phyloP scores from a whole-genome alignment of 2,113 vertebrate genomes.

The Anolis carolinensis region DNA sequence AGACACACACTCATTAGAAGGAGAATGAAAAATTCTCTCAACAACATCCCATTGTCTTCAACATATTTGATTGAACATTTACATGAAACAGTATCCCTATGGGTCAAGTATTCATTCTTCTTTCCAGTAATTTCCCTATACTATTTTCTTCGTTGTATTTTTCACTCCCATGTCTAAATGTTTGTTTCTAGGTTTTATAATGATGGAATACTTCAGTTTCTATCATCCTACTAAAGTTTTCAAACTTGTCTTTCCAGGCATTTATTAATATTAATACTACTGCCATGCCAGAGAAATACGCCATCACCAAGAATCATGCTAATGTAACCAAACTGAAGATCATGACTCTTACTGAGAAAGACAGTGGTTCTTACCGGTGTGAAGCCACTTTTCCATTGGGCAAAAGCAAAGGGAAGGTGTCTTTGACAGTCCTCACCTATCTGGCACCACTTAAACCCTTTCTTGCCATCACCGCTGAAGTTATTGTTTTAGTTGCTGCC shows the following conservation, averaged over 20 bases:
- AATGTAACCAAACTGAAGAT: constrained; percentile 72
- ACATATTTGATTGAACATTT: neutral
- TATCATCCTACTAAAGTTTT: neutral
- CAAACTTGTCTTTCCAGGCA: constrained; percentile 24
- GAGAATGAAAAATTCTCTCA: too few relatives aligned
- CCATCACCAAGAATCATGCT: neutral
- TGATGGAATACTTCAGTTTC: neutral
- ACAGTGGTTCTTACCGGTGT: constrained; percentile 82
- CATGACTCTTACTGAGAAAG: constrained; percentile 70
- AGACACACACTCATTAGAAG: too few relatives aligned
- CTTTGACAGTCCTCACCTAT: constrained; percentile 81
- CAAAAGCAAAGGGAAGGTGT: constrained; percentile 46
- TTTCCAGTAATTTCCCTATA: neutral
- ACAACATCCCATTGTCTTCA: too few relatives aligned
- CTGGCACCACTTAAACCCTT: constrained; percentile 89
- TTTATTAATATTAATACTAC: constrained; percentile 60
- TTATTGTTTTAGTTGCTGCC: constrained; percentile 75
- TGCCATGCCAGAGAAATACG: constrained; percentile 59
- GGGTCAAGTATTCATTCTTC: neutral
- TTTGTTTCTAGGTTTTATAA: neutral
- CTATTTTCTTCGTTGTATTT: neutral
- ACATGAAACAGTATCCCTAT: neutral
- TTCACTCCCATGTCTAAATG: neutral
- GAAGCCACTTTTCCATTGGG: constrained; percentile 76
- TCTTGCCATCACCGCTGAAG: constrained; percentile 80